Evolutionary conservation across 2,888 invertebrate genomes (phyloP), one percentile per base, ranked within the genome.

Genomic region (Spisula subtruncata): DNA sequence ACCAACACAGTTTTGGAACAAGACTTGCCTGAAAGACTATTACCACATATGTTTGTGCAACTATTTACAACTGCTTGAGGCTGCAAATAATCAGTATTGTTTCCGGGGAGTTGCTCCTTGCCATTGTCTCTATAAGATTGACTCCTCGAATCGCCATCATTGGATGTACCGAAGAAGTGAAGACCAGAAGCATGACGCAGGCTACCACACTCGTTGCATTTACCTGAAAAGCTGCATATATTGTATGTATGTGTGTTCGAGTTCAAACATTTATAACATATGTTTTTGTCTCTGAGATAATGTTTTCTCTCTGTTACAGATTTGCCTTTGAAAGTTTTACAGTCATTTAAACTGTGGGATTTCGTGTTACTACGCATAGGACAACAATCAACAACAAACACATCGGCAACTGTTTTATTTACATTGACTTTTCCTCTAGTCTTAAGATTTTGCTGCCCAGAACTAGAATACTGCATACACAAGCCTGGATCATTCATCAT

Each of bases 401-500:
- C 54, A 54, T 54, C 54, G 20, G 54, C 54, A 54, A 54, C 54
- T 54, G 20, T 20, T 54, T 54, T 54, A 14, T 54, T 54, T 54
- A 54, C 54, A 54, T 20, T 54, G 20, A 54, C 54, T 54, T 20
- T 54, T 54, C 18, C 54, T 54, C 54, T 54, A 54, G 20, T 20
- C 14, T 54, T 54, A 54, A 54, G 54, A 54, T 54, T 54, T 54
- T 54, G 14, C 54, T 54, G 54, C 54, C 54, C 54, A 54, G 54
- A 18, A 54, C 54, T 54, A 54, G 54, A 20, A 54, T 18, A 54
- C 54, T 54, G 54, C 54, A 54, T 54, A 54, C 54, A 54, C 54
- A 32, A 79, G 35, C 91, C 88, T 20, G 87, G 87, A 60, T 90
- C 86, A 80, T 92, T 90, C 29, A 35, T 81, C 29, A 82, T 60